phyloP scores from a whole-genome alignment of 2,797 vertebrate genomes.

The Pteronotus mesoamericanus region DNA sequence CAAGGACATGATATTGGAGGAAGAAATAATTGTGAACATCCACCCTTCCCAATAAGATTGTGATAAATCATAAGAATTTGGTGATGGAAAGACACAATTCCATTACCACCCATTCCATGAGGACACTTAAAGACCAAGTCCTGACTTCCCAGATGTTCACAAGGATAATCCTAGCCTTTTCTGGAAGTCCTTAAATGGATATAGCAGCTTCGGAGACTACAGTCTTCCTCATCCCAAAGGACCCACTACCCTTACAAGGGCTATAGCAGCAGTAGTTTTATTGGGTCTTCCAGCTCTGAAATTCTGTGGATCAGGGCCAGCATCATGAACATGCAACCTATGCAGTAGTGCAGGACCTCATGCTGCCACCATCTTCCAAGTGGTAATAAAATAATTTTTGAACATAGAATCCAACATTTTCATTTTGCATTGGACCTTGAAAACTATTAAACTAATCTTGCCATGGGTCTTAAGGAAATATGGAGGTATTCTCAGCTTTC shows the following conservation, averaged over 20 bases:
- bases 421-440: neutral
- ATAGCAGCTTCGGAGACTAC: neutral
- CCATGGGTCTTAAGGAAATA: neutral
- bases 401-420: neutral
- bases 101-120: neutral
- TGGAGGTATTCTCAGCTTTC: neutral
- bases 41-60: neutral
- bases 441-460: neutral
- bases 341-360: neutral
- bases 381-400: neutral
- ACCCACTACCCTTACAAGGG: neutral
- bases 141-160: neutral
- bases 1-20: neutral
- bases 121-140: neutral
- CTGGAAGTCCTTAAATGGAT: neutral
- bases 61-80: neutral
- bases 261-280: neutral
- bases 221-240: neutral
- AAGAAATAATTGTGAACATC: neutral
- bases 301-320: neutral
- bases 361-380: neutral
- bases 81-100: neutral
- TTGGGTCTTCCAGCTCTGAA: neutral
- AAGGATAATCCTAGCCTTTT: neutral
- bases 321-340: neutral